Evolutionary conservation across 2,888 invertebrate genomes (phyloP).

Genomic region (Dysmachus trigonus): DNA sequence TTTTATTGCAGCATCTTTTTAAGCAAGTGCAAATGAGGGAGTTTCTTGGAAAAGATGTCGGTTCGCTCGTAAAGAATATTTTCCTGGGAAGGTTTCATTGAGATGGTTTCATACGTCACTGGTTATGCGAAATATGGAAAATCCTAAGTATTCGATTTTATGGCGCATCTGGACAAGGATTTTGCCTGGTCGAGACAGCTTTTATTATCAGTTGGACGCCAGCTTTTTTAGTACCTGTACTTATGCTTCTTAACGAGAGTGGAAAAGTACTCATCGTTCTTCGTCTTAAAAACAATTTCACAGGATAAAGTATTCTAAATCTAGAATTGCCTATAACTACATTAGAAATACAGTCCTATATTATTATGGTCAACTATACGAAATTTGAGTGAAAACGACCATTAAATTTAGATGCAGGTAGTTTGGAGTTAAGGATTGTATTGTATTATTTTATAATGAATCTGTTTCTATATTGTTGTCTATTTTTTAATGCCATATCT

Average conservation of each 20-base stretch:
- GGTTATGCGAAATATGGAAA: not conserved
- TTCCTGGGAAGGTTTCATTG: not conserved
- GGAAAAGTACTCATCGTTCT: not conserved
- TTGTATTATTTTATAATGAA: no score
- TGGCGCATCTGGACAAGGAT: not conserved
- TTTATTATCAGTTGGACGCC: not conserved
- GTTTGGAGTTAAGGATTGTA: no score
- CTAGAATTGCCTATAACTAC: not conserved
- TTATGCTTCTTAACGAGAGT: not conserved
- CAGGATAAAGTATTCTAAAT: not conserved
- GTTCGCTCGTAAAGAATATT: not conserved
- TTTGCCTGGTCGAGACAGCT: not conserved
- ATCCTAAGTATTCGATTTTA: not conserved
- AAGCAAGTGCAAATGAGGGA: not conserved
- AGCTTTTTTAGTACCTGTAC: not conserved
- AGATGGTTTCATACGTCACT: not conserved
- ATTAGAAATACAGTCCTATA: not conserved
- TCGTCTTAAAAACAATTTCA: not conserved
- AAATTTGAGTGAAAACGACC: not conserved
- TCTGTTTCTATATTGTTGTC: no score
- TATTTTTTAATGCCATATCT: no score
- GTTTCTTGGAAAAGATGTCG: not conserved
- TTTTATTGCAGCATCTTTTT: not conserved
- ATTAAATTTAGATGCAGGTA: not conserved
- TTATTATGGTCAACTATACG: not conserved